A percentile compares a stretch with the other conserved stretches of the same genome.
phyloP scores from a whole-genome alignment of 2,888 invertebrate species.

The Pardosa pseudoannulata region DNA sequence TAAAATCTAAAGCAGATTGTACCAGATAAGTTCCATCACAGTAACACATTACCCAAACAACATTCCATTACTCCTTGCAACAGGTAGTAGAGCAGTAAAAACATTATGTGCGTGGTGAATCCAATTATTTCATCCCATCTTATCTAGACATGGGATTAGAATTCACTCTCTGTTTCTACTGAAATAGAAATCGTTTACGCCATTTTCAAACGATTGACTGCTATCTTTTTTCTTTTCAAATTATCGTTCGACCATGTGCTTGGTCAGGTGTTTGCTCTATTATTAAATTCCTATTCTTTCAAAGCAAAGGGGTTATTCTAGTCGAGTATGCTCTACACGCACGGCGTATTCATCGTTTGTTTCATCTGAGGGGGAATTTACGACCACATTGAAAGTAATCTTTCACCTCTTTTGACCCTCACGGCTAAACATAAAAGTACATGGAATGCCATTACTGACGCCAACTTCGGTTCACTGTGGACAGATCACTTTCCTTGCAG shows the following conservation, averaged over 20 bases:
- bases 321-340: constrained; percentile 28
- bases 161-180: background rate
- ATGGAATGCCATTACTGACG: constrained; percentile 10
- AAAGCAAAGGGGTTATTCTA: background rate
- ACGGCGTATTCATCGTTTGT: constrained; percentile 7
- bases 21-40: background rate
- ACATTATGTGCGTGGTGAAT: background rate
- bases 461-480: background rate
- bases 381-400: constrained; percentile 29
- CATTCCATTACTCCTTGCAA: background rate
- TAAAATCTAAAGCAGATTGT: no score
- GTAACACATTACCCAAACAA: background rate
- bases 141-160: background rate
- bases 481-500: background rate
- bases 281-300: background rate
- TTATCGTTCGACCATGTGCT: background rate
- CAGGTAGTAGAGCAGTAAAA: background rate
- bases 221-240: background rate
- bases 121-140: background rate
- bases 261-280: background rate
- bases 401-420: constrained; percentile 42
- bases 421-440: constrained; percentile 38
- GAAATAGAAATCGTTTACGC: background rate
- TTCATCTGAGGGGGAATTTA: constrained; percentile 25
- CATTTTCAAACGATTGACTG: background rate